Conservation (phyloP, 2,113 vertebrate genomes). For the Scalopus aquaticus region DNA sequence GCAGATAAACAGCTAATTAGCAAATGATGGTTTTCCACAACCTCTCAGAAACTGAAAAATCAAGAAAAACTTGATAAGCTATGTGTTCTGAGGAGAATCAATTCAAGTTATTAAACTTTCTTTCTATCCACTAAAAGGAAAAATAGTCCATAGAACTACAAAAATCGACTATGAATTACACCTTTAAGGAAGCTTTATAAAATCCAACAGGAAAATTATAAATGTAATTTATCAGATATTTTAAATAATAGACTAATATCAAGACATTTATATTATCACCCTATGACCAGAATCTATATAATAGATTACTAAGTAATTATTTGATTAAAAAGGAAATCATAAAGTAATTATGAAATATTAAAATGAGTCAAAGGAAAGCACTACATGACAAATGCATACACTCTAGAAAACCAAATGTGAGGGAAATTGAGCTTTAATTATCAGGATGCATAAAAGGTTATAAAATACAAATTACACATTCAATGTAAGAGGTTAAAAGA, state of each 20-base stretch:
- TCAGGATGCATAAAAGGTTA: not conserved
- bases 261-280: not conserved
- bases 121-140: not conserved
- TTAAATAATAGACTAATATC: not conserved
- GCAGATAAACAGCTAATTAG: not conserved
- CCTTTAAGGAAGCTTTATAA: not conserved
- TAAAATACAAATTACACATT: not conserved
- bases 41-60: not conserved
- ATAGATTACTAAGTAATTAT: not conserved
- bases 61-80: not conserved
- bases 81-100: not conserved
- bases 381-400: not conserved
- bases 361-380: not conserved
- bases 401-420: not conserved
- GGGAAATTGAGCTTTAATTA: constrained; percentile 29
- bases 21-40: not conserved
- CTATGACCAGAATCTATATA: not conserved
- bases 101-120: not conserved
- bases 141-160: not conserved
- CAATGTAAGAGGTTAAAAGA: not conserved
- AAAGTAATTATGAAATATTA: not conserved
- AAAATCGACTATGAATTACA: not conserved
- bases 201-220: not conserved
- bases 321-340: not conserved
- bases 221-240: not conserved